Percentiles rank a stretch among this genome's conserved stretches.
phyloP scores from a whole-genome alignment of 2,113 vertebrate species.

The Phycodurus eques region DNA sequence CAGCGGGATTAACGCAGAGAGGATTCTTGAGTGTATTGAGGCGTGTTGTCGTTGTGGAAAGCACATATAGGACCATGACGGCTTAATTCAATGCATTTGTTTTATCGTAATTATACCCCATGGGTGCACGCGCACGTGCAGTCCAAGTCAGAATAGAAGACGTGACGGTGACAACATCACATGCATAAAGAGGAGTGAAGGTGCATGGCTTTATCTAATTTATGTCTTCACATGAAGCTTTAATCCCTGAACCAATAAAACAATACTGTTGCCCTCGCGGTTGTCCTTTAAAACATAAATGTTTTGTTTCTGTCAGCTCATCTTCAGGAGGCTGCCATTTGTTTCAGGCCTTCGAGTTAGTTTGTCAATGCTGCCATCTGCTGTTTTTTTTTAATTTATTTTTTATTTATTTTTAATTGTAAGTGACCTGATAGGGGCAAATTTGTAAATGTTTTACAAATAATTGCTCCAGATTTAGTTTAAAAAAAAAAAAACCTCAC shows the following conservation, averaged over 20 bases:
- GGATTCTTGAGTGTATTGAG: constrained; percentile 33
- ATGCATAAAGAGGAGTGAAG: neutral
- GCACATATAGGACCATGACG: constrained; percentile 17
- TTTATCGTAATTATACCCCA: constrained; percentile 21
- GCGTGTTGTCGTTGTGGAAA: constrained; percentile 8
- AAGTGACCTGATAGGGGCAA: too few species aligned
- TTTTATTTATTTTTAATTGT: neutral
- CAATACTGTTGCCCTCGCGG: neutral
- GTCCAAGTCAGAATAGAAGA: neutral
- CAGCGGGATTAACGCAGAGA: neutral
- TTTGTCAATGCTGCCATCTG: constrained; percentile 42
- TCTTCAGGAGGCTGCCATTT: neutral
- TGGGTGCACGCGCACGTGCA: neutral
- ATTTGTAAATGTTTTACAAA: too few species aligned
- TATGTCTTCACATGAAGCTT: too few species aligned
- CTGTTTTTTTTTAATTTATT: neutral
- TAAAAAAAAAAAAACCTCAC: too few species aligned
- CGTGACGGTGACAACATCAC: neutral
- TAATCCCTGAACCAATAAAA: too few species aligned
- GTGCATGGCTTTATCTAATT: neutral
- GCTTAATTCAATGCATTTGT: constrained; percentile 32
- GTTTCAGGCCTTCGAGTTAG: neutral
- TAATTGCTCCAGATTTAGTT: too few species aligned
- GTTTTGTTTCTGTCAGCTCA: neutral
- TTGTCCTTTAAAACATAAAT: neutral